These are phyloP conservation scores for Paedocypris sp. DNA, from an alignment of 2,113 vertebrate genomes.

Conservation along the genomic window DNA sequence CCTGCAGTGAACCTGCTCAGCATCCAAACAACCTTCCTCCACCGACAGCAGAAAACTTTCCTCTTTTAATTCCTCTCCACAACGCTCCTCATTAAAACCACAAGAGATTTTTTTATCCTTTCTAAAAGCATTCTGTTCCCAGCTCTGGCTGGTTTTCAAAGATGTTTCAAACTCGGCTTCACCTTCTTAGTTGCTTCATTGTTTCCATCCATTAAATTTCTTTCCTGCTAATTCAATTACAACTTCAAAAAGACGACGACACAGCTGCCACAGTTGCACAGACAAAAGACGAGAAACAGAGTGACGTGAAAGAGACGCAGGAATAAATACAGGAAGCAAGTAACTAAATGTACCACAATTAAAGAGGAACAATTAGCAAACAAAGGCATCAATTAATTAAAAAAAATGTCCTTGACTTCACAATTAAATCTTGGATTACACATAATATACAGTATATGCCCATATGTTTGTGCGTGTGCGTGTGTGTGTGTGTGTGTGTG, in stretches of 20 bases:
- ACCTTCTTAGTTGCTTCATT: slow-evolving; percentile 16
- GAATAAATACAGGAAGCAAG: too few relatives aligned
- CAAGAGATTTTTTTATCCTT: slow-evolving; percentile 35
- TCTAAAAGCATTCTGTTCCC: slow-evolving; percentile 40
- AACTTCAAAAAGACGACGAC: slow-evolving; percentile 62
- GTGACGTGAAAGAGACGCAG: background rate
- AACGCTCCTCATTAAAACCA: slow-evolving; percentile 38
- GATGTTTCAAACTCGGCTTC: slow-evolving; percentile 37
- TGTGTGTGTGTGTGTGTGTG: too few relatives aligned
- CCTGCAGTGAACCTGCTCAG: slow-evolving; percentile 24
- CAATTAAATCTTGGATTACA: too few relatives aligned
- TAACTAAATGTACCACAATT: too few relatives aligned
- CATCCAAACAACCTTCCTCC: slow-evolving; percentile 51
- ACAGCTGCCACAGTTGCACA: slow-evolving; percentile 30
- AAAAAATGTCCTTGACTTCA: background rate
- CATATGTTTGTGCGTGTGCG: too few relatives aligned
- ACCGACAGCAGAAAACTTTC: slow-evolving; percentile 40
- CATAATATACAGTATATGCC: too few relatives aligned
- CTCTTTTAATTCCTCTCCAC: slow-evolving; percentile 9
- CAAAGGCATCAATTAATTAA: too few relatives aligned
- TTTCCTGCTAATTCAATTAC: slow-evolving; percentile 77
- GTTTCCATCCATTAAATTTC: slow-evolving; percentile 40
- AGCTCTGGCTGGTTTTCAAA: slow-evolving; percentile 28
- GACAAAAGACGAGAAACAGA: background rate
- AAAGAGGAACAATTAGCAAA: too few relatives aligned